These are phyloP conservation scores for Onychomys leucogaster DNA, from an alignment of 2,797 vertebrate species.

Conservation along the genomic window DNA sequence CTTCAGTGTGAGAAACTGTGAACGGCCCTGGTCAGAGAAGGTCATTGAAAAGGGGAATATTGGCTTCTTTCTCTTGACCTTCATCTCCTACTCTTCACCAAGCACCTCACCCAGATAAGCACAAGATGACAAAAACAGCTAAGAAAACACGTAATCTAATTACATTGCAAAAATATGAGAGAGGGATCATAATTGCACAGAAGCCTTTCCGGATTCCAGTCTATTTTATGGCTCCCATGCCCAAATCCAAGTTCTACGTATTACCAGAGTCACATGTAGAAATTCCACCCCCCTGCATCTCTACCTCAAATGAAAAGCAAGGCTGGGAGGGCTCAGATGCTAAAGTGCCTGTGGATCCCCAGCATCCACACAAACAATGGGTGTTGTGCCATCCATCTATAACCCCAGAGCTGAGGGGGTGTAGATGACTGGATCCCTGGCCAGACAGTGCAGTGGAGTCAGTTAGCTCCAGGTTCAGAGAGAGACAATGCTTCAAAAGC, in stretches of 20 bases:
- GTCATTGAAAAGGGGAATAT: background rate
- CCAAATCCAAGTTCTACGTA: slow-evolving; percentile 48
- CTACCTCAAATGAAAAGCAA: slow-evolving; percentile 5
- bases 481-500: background rate
- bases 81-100: slow-evolving; percentile 18
- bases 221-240: slow-evolving; percentile 16
- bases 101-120: background rate
- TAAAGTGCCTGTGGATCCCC: too few relatives aligned
- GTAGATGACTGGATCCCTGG: background rate
- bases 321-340: background rate
- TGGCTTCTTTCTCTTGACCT: slow-evolving; percentile 54
- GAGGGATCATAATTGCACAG: slow-evolving; percentile 4
- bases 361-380: background rate
- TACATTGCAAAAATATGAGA: slow-evolving; percentile 6
- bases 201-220: background rate
- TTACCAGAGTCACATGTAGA: slow-evolving; percentile 56
- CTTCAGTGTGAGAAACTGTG: slow-evolving; percentile 13
- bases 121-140: slow-evolving; percentile 37
- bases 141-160: slow-evolving; percentile 61
- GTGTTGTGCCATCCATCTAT: background rate
- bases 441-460: background rate
- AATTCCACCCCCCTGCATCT: slow-evolving; percentile 37
- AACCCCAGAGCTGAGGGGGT: background rate
- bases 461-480: background rate
- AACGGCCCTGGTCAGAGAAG: slow-evolving; percentile 13